These are phyloP conservation scores for Setophaga petechia DNA, from an alignment of 2,113 vertebrate species.

Conservation along the genomic window DNA sequence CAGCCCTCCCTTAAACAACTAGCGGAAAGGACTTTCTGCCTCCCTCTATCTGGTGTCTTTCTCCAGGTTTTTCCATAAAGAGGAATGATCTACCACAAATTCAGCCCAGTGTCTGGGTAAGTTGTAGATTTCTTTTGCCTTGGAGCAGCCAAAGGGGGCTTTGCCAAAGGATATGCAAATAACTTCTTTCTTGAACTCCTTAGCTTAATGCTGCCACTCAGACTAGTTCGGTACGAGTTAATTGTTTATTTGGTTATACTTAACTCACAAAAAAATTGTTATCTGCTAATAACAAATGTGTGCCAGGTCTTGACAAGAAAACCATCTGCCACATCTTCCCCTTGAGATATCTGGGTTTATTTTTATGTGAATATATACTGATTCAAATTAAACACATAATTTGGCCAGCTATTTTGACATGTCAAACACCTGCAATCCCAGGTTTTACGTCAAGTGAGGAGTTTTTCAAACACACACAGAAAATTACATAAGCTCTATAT, in stretches of 20 bases:
- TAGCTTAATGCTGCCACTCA: not conserved
- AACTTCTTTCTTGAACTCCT: not conserved
- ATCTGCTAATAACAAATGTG: not conserved
- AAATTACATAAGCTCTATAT: not conserved
- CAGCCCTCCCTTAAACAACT: not conserved
- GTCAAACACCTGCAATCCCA: not conserved
- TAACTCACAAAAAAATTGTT: not conserved
- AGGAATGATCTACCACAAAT: not conserved
- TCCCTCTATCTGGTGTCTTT: not conserved
- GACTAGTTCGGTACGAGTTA: not conserved
- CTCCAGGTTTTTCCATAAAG: not conserved
- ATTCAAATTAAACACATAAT: not conserved
- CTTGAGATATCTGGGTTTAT: not conserved
- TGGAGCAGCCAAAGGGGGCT: not conserved
- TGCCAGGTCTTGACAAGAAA: not conserved
- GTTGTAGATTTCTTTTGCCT: not conserved
- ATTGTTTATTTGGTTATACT: not conserved
- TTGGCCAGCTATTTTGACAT: not conserved
- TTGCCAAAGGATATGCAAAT: not conserved
- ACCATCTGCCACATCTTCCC: fast-evolving
- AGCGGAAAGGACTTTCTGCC: not conserved
- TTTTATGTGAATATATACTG: not conserved
- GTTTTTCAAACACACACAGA: not conserved
- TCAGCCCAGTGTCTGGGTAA: not conserved
- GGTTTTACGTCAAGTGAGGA: not conserved